These are phyloP conservation scores for Struthio camelus DNA, from an alignment of 2,113 vertebrate species.

Conservation along the genomic window DNA sequence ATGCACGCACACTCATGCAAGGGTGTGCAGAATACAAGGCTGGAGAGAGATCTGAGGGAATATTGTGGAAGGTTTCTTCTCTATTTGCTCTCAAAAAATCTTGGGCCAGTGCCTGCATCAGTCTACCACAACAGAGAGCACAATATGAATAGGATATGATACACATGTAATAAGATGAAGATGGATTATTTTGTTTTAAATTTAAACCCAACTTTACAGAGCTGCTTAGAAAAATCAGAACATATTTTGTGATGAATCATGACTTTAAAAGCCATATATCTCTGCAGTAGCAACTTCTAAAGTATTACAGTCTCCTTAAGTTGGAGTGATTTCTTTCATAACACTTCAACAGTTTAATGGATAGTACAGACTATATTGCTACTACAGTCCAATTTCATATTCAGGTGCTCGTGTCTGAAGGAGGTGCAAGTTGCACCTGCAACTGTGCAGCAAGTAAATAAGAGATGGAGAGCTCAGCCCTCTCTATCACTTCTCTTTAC, in stretches of 20 bases:
- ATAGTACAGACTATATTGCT: background rate
- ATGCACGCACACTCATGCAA: background rate
- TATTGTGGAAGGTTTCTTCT: rapidly evolving
- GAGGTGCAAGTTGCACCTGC: background rate
- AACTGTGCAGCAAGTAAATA: background rate
- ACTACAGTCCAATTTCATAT: background rate
- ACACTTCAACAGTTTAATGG: background rate
- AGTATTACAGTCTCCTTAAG: background rate
- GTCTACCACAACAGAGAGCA: background rate
- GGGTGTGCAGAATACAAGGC: background rate
- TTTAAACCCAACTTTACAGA: background rate
- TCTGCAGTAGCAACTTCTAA: background rate
- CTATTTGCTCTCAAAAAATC: background rate
- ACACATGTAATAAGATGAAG: background rate
- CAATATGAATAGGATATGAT: background rate
- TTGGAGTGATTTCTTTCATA: background rate
- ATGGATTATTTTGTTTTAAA: background rate
- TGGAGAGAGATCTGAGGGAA: background rate
- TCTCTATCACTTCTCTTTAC: background rate
- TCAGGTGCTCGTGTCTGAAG: background rate
- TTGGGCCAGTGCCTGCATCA: background rate
- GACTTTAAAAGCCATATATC: background rate
- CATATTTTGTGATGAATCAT: background rate
- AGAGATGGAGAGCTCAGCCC: background rate
- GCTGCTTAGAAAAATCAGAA: background rate